phyloP scores from a whole-genome alignment of 2,113 vertebrate species.

The Paradisaea rubra region DNA sequence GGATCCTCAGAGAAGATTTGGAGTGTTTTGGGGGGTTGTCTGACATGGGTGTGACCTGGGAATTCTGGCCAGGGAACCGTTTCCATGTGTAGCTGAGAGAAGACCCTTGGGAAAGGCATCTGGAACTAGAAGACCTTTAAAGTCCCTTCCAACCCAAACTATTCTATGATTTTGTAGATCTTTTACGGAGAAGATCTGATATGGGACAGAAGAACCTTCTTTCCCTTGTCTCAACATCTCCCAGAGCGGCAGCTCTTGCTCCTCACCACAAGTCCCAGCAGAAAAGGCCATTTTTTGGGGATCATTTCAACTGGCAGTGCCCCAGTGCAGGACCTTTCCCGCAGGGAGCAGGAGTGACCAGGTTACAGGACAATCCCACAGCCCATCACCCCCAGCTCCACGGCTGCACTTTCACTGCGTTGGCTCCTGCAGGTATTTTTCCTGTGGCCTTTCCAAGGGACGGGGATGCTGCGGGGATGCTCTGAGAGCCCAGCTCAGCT shows the following conservation, averaged over 20 bases:
- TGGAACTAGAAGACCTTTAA: background rate
- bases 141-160: background rate
- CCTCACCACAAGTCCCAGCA: background rate
- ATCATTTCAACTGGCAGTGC: background rate
- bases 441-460: background rate
- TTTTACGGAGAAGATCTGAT: background rate
- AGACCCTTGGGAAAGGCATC: background rate
- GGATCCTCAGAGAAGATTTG: background rate
- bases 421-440: background rate
- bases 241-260: background rate
- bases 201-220: background rate
- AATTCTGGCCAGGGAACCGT: background rate
- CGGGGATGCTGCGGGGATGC: background rate
- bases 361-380: background rate
- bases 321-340: background rate
- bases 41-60: background rate
- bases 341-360: background rate
- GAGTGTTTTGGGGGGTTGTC: fast-evolving
- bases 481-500: background rate
- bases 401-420: background rate
- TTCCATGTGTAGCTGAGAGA: background rate
- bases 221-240: background rate
- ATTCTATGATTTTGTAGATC: background rate
- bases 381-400: background rate
- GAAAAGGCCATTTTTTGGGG: background rate